A percentile compares a stretch with the other conserved stretches of the same genome.
These are phyloP conservation scores for Habroteleia sp. DNA, from an alignment of 2,888 invertebrate species.

Conservation along the genomic window DNA sequence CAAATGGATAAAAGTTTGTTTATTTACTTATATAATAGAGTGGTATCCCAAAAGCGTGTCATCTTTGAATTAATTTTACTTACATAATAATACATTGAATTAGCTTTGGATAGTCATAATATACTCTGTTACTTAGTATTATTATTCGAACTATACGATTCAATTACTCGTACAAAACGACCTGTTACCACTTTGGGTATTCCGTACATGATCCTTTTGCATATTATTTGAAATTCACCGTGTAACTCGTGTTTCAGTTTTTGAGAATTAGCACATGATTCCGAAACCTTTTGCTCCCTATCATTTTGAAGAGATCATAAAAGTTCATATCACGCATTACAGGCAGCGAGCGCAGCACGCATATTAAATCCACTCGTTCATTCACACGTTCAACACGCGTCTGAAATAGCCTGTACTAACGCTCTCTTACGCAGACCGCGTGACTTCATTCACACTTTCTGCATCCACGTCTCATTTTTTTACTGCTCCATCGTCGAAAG, in stretches of 20 bases:
- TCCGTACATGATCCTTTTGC: background rate
- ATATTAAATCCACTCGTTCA: constrained; percentile 26
- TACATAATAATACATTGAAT: background rate
- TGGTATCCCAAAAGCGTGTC: no score
- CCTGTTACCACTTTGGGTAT: background rate
- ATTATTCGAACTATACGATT: background rate
- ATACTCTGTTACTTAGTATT: background rate
- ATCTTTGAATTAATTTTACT: no score
- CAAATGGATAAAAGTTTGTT: no score
- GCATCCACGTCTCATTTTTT: background rate
- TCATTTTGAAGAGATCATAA: no score
- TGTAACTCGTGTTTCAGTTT: constrained; percentile 11
- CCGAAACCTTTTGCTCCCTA: constrained; percentile 6
- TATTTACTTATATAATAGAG: no score
- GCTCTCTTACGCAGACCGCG: constrained; percentile 6
- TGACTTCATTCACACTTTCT: constrained; percentile 29
- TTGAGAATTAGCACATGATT: constrained; percentile 16
- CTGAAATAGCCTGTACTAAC: background rate
- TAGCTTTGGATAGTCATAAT: background rate
- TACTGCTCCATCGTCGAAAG: no score
- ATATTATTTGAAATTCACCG: constrained; percentile 4
- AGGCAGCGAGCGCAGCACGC: constrained; percentile 3
- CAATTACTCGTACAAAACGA: background rate
- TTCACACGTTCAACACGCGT: constrained; percentile 3
- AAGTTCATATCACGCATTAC: constrained; percentile 19